These are phyloP conservation scores for Lasioglossum villosulum DNA, from an alignment of 2,888 invertebrate genomes.

Conservation along the genomic window DNA sequence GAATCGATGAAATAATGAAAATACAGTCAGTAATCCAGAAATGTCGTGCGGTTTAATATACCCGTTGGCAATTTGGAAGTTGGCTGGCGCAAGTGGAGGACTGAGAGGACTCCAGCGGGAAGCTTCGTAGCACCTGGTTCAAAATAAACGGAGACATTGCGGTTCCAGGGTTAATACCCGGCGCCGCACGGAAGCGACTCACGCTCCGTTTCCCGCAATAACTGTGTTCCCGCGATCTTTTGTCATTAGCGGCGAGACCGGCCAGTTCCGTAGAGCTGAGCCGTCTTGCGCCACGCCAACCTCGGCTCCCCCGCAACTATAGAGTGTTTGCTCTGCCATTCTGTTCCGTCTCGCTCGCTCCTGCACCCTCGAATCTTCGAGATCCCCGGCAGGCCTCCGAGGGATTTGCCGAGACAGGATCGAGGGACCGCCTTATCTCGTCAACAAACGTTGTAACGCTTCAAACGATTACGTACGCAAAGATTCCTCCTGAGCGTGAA, in stretches of 20 bases:
- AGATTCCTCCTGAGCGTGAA: background rate
- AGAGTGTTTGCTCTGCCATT: constrained; percentile 6
- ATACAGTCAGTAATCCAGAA: background rate
- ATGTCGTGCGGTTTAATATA: background rate
- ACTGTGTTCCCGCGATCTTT: constrained; percentile 10
- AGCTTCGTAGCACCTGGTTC: background rate
- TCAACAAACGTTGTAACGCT: constrained; percentile 3
- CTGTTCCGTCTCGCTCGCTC: background rate
- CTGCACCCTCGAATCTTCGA: background rate
- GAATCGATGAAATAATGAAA: background rate
- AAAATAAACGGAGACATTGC: constrained; percentile 6
- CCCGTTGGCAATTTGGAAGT: background rate
- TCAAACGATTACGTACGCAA: constrained; percentile 15
- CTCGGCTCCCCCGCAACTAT: background rate
- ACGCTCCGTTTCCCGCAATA: background rate
- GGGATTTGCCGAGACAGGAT: constrained; percentile 1
- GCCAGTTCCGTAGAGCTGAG: background rate
- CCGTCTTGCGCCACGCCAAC: background rate
- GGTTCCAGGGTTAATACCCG: background rate
- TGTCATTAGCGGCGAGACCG: background rate
- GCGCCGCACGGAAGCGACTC: constrained; percentile 3
- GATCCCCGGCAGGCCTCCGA: background rate
- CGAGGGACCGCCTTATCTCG: constrained; percentile 8
- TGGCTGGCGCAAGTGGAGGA: background rate
- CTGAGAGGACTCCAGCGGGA: background rate